phyloP scores from a whole-genome alignment of 2,113 vertebrate species.

The Vireo altiloquus region DNA sequence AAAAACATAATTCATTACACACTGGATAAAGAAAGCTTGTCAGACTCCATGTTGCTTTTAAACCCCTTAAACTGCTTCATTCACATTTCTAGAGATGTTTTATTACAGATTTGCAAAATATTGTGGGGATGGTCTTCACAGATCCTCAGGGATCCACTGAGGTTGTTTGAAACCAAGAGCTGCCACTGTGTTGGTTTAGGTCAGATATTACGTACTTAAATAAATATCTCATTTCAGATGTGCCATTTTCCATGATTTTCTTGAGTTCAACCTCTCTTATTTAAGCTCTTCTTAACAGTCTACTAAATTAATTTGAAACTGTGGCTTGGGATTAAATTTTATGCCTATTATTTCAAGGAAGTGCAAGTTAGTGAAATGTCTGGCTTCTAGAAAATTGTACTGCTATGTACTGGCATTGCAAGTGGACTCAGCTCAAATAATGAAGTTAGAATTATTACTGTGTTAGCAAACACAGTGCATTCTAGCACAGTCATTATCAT shows the following conservation, averaged over 20 bases:
- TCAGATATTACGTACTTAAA: background rate
- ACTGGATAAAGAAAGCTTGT: conserved; percentile 24
- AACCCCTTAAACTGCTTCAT: background rate
- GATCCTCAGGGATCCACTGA: background rate
- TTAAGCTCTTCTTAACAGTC: background rate
- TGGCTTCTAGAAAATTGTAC: background rate
- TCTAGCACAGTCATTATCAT: background rate
- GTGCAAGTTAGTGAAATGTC: background rate
- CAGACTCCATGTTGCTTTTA: conserved; percentile 32
- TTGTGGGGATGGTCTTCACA: background rate
- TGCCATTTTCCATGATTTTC: conserved; percentile 1
- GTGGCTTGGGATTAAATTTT: background rate
- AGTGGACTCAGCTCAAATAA: background rate
- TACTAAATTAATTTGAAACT: background rate
- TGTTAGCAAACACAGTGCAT: background rate
- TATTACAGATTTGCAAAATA: conserved; percentile 48
- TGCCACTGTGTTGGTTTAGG: background rate
- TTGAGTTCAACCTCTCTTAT: background rate
- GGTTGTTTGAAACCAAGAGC: background rate
- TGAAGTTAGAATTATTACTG: background rate
- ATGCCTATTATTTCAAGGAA: background rate
- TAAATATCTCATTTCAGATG: background rate
- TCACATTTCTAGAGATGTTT: conserved; percentile 14
- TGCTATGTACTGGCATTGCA: background rate
- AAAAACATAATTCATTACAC: background rate